Conservation (phyloP, 2,888 invertebrate genomes). For the Serripes groenlandicus region DNA sequence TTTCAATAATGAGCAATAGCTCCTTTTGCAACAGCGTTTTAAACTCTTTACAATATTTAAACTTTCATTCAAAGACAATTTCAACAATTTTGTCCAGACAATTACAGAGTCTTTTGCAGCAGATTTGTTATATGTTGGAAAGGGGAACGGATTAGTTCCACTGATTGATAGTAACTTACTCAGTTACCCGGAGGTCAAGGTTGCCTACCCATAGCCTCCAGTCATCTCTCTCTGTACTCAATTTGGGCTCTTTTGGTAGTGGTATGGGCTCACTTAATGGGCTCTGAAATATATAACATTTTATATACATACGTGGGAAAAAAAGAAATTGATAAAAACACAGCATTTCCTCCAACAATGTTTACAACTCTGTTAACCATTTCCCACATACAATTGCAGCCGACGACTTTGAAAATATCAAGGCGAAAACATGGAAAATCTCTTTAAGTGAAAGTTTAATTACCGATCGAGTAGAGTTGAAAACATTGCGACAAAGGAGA, state of each 20-base stretch:
- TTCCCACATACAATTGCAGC: neutral
- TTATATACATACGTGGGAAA: neutral
- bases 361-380: neutral
- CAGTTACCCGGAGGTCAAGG: conserved; percentile 95
- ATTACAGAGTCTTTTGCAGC: no score
- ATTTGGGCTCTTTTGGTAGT: conserved; percentile 9
- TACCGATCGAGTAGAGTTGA: neutral
- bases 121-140: no score
- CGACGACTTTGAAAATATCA: neutral
- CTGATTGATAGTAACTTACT: no score
- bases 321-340: neutral
- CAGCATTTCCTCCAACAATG: neutral
- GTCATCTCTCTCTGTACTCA: conserved; percentile 50
- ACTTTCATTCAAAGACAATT: no score
- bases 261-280: conserved; percentile 29
- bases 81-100: no score
- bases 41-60: no score
- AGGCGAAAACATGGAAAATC: neutral
- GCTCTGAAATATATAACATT: conserved; percentile 11
- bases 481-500: neutral
- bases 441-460: no score
- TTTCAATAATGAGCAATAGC: neutral
- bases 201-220: conserved; percentile 96
- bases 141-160: no score
- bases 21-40: conserved; percentile 6